phyloP scores from a whole-genome alignment of 1,140 invertebrate genomes.

The Ceratosolen fusciceps region DNA sequence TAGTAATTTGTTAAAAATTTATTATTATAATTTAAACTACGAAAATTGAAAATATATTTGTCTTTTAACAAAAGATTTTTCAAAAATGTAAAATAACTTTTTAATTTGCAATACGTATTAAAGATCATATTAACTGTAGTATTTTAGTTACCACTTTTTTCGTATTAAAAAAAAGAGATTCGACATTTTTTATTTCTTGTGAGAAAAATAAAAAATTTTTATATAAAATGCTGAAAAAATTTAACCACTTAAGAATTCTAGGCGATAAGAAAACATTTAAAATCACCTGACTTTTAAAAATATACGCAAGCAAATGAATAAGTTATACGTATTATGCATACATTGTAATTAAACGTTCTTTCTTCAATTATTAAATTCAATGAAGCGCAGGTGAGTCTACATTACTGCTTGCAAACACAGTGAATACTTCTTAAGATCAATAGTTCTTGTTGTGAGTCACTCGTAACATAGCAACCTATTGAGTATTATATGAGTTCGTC shows the following conservation, averaged over 20 bases:
- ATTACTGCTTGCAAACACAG: not conserved
- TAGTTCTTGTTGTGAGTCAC: constrained; percentile 62
- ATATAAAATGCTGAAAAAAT: not conserved
- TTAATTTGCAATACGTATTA: no score
- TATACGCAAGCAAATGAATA: not conserved
- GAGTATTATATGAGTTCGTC: constrained; percentile 16
- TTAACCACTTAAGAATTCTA: not conserved
- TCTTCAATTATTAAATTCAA: constrained; percentile 60
- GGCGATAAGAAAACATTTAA: not conserved
- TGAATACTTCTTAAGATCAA: constrained; percentile 52
- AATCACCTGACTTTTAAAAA: not conserved
- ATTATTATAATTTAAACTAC: no score
- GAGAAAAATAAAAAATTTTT: not conserved
- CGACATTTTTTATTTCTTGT: not conserved
- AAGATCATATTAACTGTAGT: no score
- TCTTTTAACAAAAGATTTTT: no score
- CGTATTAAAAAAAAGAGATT: not conserved
- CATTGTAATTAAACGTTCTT: constrained; percentile 48
- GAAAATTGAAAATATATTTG: no score
- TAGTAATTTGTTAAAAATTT: no score
- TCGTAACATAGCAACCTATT: constrained; percentile 60
- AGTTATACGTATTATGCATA: not conserved
- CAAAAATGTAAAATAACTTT: no score
- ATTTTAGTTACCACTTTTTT: no score
- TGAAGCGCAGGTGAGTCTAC: constrained; percentile 1